These are phyloP conservation scores for Anastatus disparis DNA, from an alignment of 1,140 invertebrate genomes.

Conservation along the genomic window DNA sequence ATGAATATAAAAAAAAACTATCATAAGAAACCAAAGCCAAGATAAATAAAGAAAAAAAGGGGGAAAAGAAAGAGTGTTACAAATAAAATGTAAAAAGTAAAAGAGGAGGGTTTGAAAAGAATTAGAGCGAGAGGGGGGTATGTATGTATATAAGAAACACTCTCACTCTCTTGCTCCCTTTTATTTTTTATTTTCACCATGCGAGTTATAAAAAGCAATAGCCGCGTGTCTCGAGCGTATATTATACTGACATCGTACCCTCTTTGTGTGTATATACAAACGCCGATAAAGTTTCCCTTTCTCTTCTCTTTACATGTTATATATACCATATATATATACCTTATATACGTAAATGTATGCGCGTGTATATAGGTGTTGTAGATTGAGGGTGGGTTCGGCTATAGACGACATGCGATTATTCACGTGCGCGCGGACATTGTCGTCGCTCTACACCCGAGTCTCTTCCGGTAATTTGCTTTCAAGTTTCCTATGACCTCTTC, in stretches of 20 bases:
- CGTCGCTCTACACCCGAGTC: no score
- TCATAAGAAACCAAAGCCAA: no score
- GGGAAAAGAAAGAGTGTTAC: neutral
- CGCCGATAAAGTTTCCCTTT: constrained; percentile 30
- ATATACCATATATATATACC: neutral
- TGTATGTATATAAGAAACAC: no score
- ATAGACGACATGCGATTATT: constrained; percentile 29
- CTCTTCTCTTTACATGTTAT: neutral
- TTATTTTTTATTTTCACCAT: neutral
- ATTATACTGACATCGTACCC: no score
- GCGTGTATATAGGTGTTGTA: no score
- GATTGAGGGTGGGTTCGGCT: no score
- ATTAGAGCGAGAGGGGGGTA: constrained; percentile 18
- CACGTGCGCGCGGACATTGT: constrained; percentile 40
- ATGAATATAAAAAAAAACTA: neutral
- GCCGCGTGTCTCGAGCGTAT: neutral
- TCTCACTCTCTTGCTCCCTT: no score
- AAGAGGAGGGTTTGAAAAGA: neutral
- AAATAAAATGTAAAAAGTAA: neutral
- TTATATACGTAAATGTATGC: neutral
- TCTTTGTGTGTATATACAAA: no score
- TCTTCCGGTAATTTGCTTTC: constrained; percentile 57
- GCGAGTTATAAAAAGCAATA: constrained; percentile 1
- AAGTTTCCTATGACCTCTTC: constrained; percentile 34
- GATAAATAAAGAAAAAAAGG: neutral